Conservation (phyloP, 1,140 invertebrate species). For the Helicoverpa armigera region DNA sequence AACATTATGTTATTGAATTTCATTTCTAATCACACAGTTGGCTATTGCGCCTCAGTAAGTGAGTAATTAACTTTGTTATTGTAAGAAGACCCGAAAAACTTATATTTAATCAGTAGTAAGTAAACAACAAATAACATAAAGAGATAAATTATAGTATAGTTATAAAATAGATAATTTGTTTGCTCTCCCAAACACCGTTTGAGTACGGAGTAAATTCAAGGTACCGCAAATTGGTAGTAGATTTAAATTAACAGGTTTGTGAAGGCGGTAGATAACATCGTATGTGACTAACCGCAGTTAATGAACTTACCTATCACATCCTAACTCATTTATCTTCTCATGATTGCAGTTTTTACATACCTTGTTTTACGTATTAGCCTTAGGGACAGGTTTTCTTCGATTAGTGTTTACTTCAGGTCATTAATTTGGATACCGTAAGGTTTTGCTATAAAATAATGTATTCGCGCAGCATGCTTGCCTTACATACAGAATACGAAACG, state of each 20-base stretch:
- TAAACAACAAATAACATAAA: background rate
- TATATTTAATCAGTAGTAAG: too few species aligned
- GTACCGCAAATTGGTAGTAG: conserved; percentile 19
- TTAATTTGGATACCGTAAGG: conserved; percentile 23
- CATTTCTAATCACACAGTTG: background rate
- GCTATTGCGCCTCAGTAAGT: too few species aligned
- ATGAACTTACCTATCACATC: conserved; percentile 48
- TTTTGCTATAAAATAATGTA: conserved; percentile 15
- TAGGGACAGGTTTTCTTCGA: conserved; percentile 58
- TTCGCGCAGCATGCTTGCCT: background rate
- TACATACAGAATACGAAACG: conserved; percentile 10
- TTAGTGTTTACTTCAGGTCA: conserved; percentile 50
- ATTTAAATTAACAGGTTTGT: conserved; percentile 29
- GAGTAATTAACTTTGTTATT: too few species aligned
- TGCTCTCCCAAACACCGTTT: background rate
- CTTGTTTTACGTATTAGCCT: conserved; percentile 43
- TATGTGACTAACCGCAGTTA: conserved; percentile 48
- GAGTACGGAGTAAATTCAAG: background rate
- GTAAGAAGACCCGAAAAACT: too few species aligned
- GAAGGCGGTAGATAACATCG: conserved; percentile 17
- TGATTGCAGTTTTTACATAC: conserved; percentile 62
- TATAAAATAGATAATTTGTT: background rate
- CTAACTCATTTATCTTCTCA: conserved; percentile 61
- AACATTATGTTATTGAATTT: background rate
- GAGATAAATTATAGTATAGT: background rate